Percentiles rank a stretch among this genome's conserved stretches.
phyloP scores from a whole-genome alignment of 2,888 invertebrate genomes.

The Polietes domitor region DNA sequence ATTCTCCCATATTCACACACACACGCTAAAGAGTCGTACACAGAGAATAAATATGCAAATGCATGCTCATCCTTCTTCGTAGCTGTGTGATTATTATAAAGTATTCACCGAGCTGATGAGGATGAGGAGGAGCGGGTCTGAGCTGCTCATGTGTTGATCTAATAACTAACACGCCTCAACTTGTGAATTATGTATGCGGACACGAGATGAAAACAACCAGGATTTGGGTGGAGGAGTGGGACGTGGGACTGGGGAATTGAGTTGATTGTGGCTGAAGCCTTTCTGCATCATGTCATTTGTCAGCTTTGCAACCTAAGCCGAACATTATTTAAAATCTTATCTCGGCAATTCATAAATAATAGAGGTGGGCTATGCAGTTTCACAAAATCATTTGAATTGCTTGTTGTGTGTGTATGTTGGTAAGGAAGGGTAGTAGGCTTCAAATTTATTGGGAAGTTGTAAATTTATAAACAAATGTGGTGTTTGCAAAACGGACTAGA shows the following conservation, averaged over 20 bases:
- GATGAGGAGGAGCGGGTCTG: constrained; percentile 8
- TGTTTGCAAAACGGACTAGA: no score
- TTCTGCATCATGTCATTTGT: constrained; percentile 32
- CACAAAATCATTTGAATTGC: neutral
- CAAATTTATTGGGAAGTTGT: no score
- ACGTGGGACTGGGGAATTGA: neutral
- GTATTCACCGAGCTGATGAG: no score
- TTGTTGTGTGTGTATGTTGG: neutral
- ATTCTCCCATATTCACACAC: constrained; percentile 15
- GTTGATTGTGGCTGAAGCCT: neutral
- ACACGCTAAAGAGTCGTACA: neutral
- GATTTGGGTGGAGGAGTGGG: neutral
- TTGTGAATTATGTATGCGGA: constrained; percentile 18
- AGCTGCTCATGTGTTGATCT: constrained; percentile 22
- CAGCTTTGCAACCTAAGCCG: constrained; percentile 16
- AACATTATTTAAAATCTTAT: constrained; percentile 8
- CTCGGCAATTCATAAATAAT: constrained; percentile 1
- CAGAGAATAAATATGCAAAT: constrained; percentile 56
- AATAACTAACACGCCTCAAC: constrained; percentile 34
- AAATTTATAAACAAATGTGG: no score
- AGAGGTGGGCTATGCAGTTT: neutral
- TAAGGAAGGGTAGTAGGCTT: no score
- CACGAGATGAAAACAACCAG: neutral
- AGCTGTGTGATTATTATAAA: constrained; percentile 50
- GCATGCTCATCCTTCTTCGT: constrained; percentile 28